Base-by-base conservation (phyloP, 2,888 invertebrate genomes). In the Scaptodrosophila latifasciaeformis region DNA sequence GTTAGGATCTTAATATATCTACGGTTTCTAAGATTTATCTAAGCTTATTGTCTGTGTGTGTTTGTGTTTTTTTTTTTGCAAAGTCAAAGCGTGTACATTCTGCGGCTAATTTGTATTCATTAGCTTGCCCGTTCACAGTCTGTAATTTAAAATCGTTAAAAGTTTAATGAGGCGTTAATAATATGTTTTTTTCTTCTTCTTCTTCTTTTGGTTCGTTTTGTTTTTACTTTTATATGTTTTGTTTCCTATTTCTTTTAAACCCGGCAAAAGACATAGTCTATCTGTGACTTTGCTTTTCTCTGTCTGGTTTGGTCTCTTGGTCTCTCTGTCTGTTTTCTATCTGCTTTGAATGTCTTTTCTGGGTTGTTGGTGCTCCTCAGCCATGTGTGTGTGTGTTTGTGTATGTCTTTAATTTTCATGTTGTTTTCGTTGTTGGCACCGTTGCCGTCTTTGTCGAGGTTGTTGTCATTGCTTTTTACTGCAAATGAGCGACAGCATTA, bases 111-210 rank as follows among this genome's bases (percentile, higher is more conserved):
- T 82, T 70, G 81, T 82, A 79, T 79, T 79, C 82, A 82, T 82
- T 79, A 79, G 78, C 68, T 62, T 44, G 64, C 56, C 64, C 64
- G 64, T 77, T 70, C 62, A 54, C 59, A 71, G 65, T 46, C 65
- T 81, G 75, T 82, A 80, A 79, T 82, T 82, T 77, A 67, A 75
- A 78, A 80, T 67, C 75, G 81, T 82, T 79, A 75, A 77, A 82
- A 77, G 72, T 74, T 80, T 82, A 79, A 79, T 82, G 82, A 82
- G 82, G 78, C 75, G 78, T 74, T 77, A 81, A 78, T 77, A 80
- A 74, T 67, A 74, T 69, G 75, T 64, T 75, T 75, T 63, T 80
- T 77, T 78, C 80, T 78, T 39, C 79, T 76, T 72, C 72, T 76
- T 69, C 67, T 55, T 37, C 35, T 39, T 19, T 27, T 9, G 27